Percentiles rank a stretch among this genome's conserved stretches.
Evolutionary conservation across 2,797 vertebrate species (phyloP).

Genomic region (Passerculus sandwichensis): DNA sequence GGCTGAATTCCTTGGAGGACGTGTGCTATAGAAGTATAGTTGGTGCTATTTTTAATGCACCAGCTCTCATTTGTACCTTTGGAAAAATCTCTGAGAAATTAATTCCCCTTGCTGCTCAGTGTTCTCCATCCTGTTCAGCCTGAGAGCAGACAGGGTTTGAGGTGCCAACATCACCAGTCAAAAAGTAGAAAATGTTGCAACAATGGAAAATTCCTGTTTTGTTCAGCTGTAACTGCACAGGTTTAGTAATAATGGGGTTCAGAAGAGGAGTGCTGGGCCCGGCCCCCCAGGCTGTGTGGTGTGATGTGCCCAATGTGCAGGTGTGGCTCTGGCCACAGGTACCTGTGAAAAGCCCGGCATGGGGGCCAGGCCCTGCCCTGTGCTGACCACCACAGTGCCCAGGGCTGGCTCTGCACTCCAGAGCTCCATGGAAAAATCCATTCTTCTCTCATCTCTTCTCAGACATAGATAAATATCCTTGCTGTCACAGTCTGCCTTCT

Average conservation of each 20-base stretch:
- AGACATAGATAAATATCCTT: background rate
- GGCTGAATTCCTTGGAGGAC: background rate
- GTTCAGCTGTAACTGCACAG: background rate
- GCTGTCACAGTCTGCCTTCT: background rate
- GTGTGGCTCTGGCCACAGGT: background rate
- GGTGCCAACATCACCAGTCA: background rate
- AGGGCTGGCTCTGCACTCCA: background rate
- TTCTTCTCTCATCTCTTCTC: background rate
- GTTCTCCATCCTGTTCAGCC: background rate
- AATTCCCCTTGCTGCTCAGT: background rate
- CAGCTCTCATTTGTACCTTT: slow-evolving; percentile 31
- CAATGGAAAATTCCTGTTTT: background rate
- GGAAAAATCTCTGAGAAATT: slow-evolving; percentile 14
- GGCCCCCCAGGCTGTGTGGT: fast-evolving
- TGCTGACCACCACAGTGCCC: background rate
- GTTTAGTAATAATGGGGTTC: background rate
- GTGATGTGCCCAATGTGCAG: fast-evolving
- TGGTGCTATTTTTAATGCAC: slow-evolving; percentile 13
- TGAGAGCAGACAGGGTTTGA: background rate
- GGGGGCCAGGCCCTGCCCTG: fast-evolving
- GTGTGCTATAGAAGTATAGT: background rate
- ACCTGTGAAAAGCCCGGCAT: background rate
- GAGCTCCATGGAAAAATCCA: background rate
- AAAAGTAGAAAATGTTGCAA: background rate
- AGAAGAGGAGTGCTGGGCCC: background rate